These are phyloP conservation scores for Thomomys bottae DNA, from an alignment of 2,113 vertebrate genomes.

Conservation along the genomic window DNA sequence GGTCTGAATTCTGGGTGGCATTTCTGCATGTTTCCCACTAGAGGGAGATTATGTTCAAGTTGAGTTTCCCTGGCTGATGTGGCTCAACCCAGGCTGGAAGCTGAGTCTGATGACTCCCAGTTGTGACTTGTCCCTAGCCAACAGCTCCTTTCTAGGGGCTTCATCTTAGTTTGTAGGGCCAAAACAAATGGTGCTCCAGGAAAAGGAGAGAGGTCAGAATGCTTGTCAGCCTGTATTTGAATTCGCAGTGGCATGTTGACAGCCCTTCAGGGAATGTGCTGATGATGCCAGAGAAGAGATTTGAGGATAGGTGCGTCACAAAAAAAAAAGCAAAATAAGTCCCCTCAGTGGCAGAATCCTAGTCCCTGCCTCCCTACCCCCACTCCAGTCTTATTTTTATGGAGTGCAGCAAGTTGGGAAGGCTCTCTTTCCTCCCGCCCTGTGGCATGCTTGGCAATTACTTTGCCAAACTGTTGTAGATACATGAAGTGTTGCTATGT, in stretches of 20 bases:
- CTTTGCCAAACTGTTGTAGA: constrained; percentile 74
- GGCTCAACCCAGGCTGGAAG: not conserved
- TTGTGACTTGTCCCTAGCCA: not conserved
- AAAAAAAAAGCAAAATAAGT: not conserved
- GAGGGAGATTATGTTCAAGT: constrained; percentile 45
- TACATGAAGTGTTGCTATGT: constrained; percentile 74
- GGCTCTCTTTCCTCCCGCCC: not conserved
- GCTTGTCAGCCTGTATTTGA: not conserved
- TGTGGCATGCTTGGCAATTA: constrained; percentile 49
- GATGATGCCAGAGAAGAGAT: not conserved
- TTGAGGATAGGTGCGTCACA: not conserved
- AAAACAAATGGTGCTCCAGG: not conserved
- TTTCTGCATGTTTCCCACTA: constrained; percentile 43
- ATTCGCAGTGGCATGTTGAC: not conserved
- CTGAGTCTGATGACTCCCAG: not conserved
- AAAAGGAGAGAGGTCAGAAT: not conserved
- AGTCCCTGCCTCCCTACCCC: not conserved
- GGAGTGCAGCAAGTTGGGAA: not conserved
- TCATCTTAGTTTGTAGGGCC: not conserved
- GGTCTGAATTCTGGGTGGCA: not conserved
- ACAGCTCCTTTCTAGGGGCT: not conserved
- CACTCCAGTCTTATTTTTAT: not conserved
- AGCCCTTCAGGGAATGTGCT: not conserved
- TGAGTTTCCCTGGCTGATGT: not conserved
- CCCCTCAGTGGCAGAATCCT: not conserved